These are phyloP conservation scores for Galaxias olidus DNA, from an alignment of 2,797 vertebrate genomes.

Conservation along the genomic window DNA sequence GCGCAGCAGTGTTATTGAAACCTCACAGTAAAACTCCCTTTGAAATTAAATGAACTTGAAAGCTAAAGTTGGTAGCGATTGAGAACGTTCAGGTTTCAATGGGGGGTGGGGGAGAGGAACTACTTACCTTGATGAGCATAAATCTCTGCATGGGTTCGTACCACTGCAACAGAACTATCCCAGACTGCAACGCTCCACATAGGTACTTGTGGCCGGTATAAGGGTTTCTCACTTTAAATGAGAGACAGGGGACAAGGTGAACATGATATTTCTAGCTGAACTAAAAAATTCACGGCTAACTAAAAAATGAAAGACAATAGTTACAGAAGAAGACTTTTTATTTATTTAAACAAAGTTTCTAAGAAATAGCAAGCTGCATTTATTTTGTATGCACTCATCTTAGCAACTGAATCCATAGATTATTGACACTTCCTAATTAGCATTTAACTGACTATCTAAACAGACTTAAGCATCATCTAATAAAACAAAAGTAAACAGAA, in stretches of 20 bases:
- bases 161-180: slow-evolving; percentile 97
- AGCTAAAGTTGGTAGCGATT: too few relatives aligned
- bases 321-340: not conserved
- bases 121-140: slow-evolving; percentile 96
- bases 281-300: not conserved
- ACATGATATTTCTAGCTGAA: not conserved
- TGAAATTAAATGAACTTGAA: too few relatives aligned
- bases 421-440: not conserved
- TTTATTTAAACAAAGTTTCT: too few relatives aligned
- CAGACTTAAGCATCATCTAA: not conserved
- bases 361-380: too few relatives aligned
- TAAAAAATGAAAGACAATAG: not conserved
- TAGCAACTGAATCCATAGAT: not conserved
- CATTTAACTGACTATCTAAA: not conserved
- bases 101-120: not conserved
- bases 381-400: not conserved
- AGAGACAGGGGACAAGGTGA: not conserved
- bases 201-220: slow-evolving; percentile 97
- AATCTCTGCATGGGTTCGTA: slow-evolving; percentile 99
- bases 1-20: too few relatives aligned
- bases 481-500: not conserved
- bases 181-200: slow-evolving; percentile 94
- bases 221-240: slow-evolving; percentile 87
- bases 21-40: too few relatives aligned
- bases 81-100: too few relatives aligned